Evolutionary conservation across 1,140 invertebrate species (phyloP), one percentile per base, ranked within the genome.

Genomic region (Bombus vancouverensis): DNA sequence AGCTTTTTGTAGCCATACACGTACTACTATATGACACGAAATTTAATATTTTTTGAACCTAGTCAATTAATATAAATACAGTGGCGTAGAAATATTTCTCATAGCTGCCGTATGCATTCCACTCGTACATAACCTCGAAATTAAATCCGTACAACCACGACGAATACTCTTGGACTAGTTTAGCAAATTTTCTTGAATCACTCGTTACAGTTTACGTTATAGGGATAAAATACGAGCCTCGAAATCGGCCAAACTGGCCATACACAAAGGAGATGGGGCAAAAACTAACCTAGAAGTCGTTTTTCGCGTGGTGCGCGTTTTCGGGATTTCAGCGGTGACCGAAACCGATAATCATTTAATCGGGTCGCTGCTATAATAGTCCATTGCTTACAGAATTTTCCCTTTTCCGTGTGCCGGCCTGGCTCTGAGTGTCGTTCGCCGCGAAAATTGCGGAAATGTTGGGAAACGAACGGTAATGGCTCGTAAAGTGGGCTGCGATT

Each of bases 401-500:
- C 13, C 39, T 42, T 71, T n/a, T 42, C 70, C 70, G 68, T 39
- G 25, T 12, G 25, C 37, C 1, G 12, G 18, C 8, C 66, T n/a
- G 28, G 13, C 62, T n/a, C 6, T 9, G 10, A 6, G 4, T 39
- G 2, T 37, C 66, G 66, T 70, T 39, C 10, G 10, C 28, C 37
- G 70, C 25, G 70, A 72, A 72, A 72, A 72, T 72, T 42, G 70
- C 70, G 39, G 39, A 72, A 72, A 72, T 42, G 70, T 72, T 72
- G 70, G 39, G n/a, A 72, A 72, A 72, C 70, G 70, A 72, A 72
- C 70, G 70, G 70, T 72, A 72, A 72, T 72, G 70, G 70, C 37
- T 42, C 39, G 70, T 72, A 72, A 72, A 72, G 70, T 42, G 70
- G 39, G 39, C 39, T 8, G 70, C 70, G 70, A 72, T 72, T 72